Percentiles rank a stretch among this genome's conserved stretches.
These are phyloP conservation scores for Sitta europaea DNA, from an alignment of 2,113 vertebrate genomes.

Conservation along the genomic window DNA sequence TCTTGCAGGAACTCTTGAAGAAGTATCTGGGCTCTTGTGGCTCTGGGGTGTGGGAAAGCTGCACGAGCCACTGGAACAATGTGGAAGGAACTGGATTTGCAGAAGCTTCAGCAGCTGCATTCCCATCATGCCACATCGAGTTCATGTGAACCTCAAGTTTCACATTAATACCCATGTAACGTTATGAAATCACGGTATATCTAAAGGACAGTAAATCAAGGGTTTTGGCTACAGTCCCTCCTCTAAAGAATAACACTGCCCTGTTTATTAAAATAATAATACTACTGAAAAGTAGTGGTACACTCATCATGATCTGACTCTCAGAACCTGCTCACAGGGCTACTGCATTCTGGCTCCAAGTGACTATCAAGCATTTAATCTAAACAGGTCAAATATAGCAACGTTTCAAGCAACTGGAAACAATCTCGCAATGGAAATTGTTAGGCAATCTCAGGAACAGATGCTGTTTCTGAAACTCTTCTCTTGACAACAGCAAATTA, in stretches of 20 bases:
- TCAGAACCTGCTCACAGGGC: neutral
- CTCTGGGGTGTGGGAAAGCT: neutral
- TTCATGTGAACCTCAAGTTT: neutral
- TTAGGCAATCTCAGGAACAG: neutral
- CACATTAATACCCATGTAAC: neutral
- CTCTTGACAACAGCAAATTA: neutral
- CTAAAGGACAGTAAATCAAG: neutral
- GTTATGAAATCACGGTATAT: neutral
- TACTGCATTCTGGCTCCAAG: neutral
- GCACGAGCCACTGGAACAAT: neutral
- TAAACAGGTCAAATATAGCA: neutral
- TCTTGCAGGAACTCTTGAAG: neutral
- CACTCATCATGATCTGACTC: neutral
- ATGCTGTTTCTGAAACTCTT: neutral
- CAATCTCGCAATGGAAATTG: neutral
- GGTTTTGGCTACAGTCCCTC: neutral
- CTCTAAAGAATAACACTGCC: neutral
- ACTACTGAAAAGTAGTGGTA: neutral
- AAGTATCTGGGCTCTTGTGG: neutral
- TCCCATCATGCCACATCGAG: neutral
- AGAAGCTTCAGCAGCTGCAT: neutral
- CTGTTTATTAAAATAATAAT: neutral
- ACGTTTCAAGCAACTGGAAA: neutral
- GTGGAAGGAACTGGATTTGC: neutral
- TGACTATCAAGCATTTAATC: neutral